Conservation (phyloP, 2,113 vertebrate species). For the Pseudolaguvia tuberculata region DNA sequence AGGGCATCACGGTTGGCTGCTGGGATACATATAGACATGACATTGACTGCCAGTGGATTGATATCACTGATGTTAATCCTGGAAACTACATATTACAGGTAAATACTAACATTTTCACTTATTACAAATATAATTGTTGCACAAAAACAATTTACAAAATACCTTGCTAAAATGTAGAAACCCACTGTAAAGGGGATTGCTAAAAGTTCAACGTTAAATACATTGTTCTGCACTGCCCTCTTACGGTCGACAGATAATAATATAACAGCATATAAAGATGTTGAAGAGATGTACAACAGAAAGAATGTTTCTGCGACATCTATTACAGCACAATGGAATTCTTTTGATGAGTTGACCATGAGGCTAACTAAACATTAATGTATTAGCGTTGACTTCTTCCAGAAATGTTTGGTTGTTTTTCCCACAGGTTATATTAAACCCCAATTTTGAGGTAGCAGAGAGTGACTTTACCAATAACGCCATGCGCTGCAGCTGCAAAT, state of each 20-base stretch:
- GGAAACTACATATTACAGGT: constrained; percentile 98
- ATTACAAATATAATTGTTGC: neutral
- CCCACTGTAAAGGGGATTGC: neutral
- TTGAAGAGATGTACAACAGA: no score
- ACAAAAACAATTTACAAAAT: neutral
- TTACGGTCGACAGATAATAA: constrained; percentile 28
- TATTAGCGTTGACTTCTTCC: neutral
- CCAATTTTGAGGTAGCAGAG: constrained; percentile 89
- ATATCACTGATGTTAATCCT: constrained; percentile 89
- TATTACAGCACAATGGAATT: no score
- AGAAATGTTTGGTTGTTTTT: constrained; percentile 4
- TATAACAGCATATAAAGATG: neutral
- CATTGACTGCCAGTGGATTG: constrained; percentile 98
- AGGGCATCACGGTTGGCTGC: constrained; percentile 96
- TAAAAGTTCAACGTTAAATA: neutral
- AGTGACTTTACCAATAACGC: constrained; percentile 96
- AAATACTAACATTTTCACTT: neutral
- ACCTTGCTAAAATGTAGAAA: neutral
- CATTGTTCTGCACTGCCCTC: constrained; percentile 11
- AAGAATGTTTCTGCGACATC: no score
- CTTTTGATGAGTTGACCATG: no score
- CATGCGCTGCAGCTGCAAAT: constrained; percentile 98
- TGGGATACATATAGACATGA: constrained; percentile 96
- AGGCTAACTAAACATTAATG: neutral
- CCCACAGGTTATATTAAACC: constrained; percentile 87